These are phyloP conservation scores for Glaucopsyche alexis DNA, from an alignment of 2,888 invertebrate species.

Conservation along the genomic window DNA sequence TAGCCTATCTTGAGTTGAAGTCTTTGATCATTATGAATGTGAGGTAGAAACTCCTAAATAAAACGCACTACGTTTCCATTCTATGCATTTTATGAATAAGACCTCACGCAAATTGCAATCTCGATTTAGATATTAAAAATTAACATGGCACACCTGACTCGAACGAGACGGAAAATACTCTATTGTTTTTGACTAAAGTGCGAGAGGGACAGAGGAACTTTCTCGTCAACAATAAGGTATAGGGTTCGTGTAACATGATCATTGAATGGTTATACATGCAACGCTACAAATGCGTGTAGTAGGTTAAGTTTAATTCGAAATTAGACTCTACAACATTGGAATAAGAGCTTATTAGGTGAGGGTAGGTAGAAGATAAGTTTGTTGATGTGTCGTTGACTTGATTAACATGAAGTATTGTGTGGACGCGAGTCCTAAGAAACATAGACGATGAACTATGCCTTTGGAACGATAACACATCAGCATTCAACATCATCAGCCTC, in stretches of 20 bases:
- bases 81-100: conserved; percentile 8
- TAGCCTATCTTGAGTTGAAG: too few species aligned
- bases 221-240: conserved; percentile 66
- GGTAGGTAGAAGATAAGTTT: conserved; percentile 20
- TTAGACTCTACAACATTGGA: conserved; percentile 36
- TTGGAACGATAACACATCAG: not conserved
- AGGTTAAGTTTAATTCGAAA: conserved; percentile 38
- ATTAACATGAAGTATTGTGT: conserved; percentile 54
- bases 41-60: too few species aligned
- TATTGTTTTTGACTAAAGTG: conserved; percentile 28
- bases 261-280: conserved; percentile 59
- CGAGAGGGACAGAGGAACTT: conserved; percentile 45
- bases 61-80: not conserved
- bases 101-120: conserved; percentile 14
- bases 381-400: conserved; percentile 60
- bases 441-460: conserved; percentile 9
- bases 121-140: conserved; percentile 24
- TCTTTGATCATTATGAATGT: too few species aligned
- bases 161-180: conserved; percentile 33
- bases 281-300: conserved; percentile 42
- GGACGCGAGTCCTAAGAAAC: conserved; percentile 34
- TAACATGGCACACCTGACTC: conserved; percentile 32
- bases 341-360: conserved; percentile 34
- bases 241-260: conserved; percentile 64
- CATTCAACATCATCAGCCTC: too few species aligned